These are phyloP conservation scores for Gadus chalcogrammus DNA, from an alignment of 2,113 vertebrate genomes.

Conservation along the genomic window DNA sequence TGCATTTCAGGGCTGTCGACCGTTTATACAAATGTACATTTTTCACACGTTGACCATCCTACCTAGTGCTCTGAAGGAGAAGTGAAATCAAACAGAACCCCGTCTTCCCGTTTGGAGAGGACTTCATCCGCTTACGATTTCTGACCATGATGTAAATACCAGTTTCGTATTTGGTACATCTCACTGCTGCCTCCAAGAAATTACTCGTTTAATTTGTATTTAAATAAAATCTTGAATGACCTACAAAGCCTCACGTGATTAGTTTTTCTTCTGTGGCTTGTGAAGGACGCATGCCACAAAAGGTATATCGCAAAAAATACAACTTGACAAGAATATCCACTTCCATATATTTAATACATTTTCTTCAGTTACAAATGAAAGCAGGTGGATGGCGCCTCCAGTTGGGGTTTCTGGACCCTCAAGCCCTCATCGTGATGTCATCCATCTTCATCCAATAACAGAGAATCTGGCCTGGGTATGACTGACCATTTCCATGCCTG, in stretches of 20 bases:
- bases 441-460: slow-evolving; percentile 24
- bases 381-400: not conserved
- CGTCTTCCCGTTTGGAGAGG: not conserved
- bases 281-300: not conserved
- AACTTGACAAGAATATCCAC: not conserved
- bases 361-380: slow-evolving; percentile 58
- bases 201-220: slow-evolving; percentile 36
- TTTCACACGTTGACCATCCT: not conserved
- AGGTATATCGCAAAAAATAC: not conserved
- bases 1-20: slow-evolving; percentile 37
- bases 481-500: slow-evolving; percentile 26
- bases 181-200: slow-evolving; percentile 18
- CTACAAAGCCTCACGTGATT: slow-evolving; percentile 2
- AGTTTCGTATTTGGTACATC: slow-evolving; percentile 34
- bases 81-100: not conserved
- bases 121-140: not conserved
- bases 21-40: slow-evolving; percentile 25
- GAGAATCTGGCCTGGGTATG: not conserved
- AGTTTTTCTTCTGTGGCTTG: slow-evolving; percentile 6
- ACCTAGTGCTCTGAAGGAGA: not conserved
- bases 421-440: slow-evolving; percentile 30
- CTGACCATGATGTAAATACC: slow-evolving; percentile 46
- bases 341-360: slow-evolving; percentile 49
- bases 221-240: slow-evolving; percentile 35
- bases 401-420: slow-evolving; percentile 30